Conservation (phyloP, 2,113 vertebrate species). For the Tragelaphus scriptus region DNA sequence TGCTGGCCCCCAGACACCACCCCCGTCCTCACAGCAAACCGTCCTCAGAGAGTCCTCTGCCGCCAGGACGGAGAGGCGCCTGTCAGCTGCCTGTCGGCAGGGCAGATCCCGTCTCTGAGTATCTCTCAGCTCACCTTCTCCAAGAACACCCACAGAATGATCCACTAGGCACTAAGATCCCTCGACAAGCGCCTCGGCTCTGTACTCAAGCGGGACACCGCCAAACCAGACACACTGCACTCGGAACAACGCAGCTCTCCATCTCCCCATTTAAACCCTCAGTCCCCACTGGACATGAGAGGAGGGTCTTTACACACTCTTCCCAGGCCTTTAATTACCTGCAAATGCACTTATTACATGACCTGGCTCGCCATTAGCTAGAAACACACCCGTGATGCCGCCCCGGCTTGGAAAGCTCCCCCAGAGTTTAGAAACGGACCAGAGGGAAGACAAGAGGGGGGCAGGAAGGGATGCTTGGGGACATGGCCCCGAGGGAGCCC, state of each 20-base stretch:
- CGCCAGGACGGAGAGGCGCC: not conserved
- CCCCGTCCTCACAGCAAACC: not conserved
- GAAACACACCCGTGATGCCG: not conserved
- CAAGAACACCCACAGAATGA: not conserved
- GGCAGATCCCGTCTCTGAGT: not conserved
- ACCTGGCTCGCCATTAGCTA: not conserved
- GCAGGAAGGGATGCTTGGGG: not conserved
- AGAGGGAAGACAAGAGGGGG: not conserved
- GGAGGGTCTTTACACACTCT: not conserved
- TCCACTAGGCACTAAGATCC: not conserved
- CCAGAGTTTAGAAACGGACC: not conserved
- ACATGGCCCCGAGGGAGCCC: not conserved
- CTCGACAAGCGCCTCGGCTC: not conserved
- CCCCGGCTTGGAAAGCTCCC: fast-evolving
- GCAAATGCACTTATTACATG: not conserved
- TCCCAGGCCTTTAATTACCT: not conserved
- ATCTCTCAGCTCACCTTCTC: not conserved
- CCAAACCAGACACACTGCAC: fast-evolving
- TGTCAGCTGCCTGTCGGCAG: not conserved
- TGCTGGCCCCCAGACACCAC: not conserved
- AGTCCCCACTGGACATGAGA: not conserved
- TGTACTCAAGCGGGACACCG: not conserved
- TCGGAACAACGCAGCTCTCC: fast-evolving
- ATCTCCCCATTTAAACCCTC: not conserved
- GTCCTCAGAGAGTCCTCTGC: not conserved